Evolutionary conservation across 2,797 vertebrate genomes (phyloP).

Genomic region (Staurois parvus): DNA sequence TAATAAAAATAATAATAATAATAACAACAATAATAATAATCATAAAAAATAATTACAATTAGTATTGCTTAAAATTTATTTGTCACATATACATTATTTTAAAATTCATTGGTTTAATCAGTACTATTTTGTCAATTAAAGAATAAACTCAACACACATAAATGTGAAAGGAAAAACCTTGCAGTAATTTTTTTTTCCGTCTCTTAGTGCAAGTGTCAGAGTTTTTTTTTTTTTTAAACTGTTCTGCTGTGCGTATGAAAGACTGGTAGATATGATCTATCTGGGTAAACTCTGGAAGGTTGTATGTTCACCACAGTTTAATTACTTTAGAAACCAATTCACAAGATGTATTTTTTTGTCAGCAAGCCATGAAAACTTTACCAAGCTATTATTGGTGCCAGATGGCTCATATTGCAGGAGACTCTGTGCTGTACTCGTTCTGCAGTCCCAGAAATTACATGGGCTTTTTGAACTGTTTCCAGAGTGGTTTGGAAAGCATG

Average conservation of each 20-base stretch:
- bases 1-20: too few species aligned
- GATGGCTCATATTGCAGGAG: conserved; percentile 65
- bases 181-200: neutral
- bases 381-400: conserved; percentile 65
- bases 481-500: conserved; percentile 68
- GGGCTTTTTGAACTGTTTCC: conserved; percentile 64
- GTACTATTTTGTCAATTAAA: too few species aligned
- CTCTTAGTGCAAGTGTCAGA: neutral
- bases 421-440: conserved; percentile 61
- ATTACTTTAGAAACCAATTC: conserved; percentile 50
- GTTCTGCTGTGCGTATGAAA: neutral
- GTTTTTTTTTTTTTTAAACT: neutral
- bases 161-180: neutral
- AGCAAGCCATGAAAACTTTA: conserved; percentile 58
- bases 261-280: conserved; percentile 25
- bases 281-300: neutral
- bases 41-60: too few species aligned
- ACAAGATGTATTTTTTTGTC: conserved; percentile 58
- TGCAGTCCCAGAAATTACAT: conserved; percentile 64
- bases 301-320: conserved; percentile 34
- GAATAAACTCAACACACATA: too few species aligned
- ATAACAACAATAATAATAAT: too few species aligned
- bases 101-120: too few species aligned
- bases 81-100: too few species aligned
- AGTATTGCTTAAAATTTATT: too few species aligned